Evolutionary conservation across 1,140 invertebrate genomes (phyloP), one percentile per base, ranked within the genome.

Genomic region (Zaprionus gabonicus): DNA sequence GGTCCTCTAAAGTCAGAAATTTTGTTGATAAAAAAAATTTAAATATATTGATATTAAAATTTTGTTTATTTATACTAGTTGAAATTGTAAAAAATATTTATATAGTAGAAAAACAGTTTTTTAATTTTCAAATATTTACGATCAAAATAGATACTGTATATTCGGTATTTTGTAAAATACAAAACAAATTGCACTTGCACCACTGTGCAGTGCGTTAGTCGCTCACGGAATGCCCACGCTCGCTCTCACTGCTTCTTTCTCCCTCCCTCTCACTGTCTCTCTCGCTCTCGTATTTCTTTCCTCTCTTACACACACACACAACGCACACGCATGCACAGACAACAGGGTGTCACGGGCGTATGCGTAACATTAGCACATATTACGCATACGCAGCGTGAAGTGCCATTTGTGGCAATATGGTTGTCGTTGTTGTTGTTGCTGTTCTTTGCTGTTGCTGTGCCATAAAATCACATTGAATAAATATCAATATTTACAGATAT

Each of bases 371-470:
- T 55, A 67, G 12, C 2, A 6, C 10, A 67, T 23, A 79, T 81
- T 71, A 76, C 79, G 67, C 72, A 81, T 81, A 81, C 79, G 79
- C 76, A 64, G 67, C 58, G 63, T 78, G 44, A 62, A 55, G 27
- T 41, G 2, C 38, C 38, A 34, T 34, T 34, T 34, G 31, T 34
- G 31, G 31, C 31, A 34, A 34, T 34, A 34, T 34, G 31, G 1
- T 34, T 34, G 31, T 34, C 9, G 7, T 67, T 67, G 6, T 51
- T 41, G 28, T 7, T 31, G 31, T 31, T 31, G 31, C 31, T 31
- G 2, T 72, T 72, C 34, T 46, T 5, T n/a, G 38, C 38, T n/a
- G 15, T 41, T 23, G 23, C 5, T 41, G 6, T n/a, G 38, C 20
- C 46, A 51, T 51, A 51, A 51, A 51, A 51, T 51, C 17, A 51